These are phyloP conservation scores for Rhagoletis pomonella DNA, from an alignment of 1,140 invertebrate genomes.

Conservation along the genomic window DNA sequence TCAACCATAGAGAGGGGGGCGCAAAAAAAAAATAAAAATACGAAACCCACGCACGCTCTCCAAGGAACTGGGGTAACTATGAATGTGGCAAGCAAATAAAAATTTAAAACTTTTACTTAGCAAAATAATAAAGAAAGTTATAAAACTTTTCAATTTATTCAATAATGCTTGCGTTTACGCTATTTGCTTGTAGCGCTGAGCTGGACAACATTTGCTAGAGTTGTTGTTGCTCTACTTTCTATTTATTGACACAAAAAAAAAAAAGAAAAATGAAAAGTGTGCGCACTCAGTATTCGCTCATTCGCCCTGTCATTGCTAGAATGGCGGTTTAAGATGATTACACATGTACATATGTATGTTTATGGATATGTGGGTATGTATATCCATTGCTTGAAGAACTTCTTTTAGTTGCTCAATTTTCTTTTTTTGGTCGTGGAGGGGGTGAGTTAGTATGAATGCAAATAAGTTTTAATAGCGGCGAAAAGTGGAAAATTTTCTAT, in stretches of 20 bases:
- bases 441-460: conserved; percentile 1
- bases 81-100: background rate
- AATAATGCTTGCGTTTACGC: conserved; percentile 38
- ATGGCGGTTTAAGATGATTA: background rate
- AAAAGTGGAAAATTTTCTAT: background rate
- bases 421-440: background rate
- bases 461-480: conserved; percentile 18
- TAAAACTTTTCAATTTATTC: conserved; percentile 48
- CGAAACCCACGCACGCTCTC: background rate
- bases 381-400: too few relatives aligned
- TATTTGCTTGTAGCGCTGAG: background rate
- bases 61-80: background rate
- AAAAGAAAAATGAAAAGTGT: too few relatives aligned
- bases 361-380: background rate
- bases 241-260: too few relatives aligned
- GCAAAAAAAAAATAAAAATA: conserved; percentile 13
- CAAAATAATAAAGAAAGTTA: conserved; percentile 2
- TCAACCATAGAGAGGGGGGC: conserved; percentile 8
- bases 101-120: conserved; percentile 29
- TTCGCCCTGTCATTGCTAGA: background rate
- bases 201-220: background rate
- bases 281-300: background rate
- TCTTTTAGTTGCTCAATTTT: too few relatives aligned
- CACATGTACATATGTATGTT: background rate
- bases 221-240: too few relatives aligned